Percentiles rank a stretch among this genome's conserved stretches.
phyloP scores from a whole-genome alignment of 2,888 invertebrate species.

The Amphipoea lucens region DNA sequence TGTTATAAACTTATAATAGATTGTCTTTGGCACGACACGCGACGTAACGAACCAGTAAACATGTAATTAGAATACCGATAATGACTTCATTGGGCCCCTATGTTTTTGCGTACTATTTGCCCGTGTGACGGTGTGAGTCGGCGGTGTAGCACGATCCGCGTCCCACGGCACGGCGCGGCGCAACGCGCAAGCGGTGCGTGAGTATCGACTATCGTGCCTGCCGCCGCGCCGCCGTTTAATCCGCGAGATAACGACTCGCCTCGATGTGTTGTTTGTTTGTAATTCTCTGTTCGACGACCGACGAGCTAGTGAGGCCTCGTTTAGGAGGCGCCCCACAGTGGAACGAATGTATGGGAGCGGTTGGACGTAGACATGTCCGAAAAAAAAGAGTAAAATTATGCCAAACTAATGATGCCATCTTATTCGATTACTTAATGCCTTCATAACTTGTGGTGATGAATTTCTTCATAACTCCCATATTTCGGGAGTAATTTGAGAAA shows the following conservation, averaged over 20 bases:
- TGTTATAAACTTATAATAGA: slow-evolving; percentile 8
- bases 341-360: too few species aligned
- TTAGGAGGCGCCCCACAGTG: slow-evolving; percentile 86
- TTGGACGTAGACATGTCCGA: too few species aligned
- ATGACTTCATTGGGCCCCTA: slow-evolving; percentile 16
- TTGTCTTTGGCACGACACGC: not conserved
- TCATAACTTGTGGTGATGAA: too few species aligned
- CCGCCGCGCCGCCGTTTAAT: slow-evolving; percentile 55
- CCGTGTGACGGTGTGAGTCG: slow-evolving; percentile 9
- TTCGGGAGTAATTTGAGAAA: too few species aligned
- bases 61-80: slow-evolving; percentile 25
- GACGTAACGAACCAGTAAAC: slow-evolving; percentile 6
- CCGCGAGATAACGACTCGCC: slow-evolving; percentile 81
- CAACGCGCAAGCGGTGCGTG: slow-evolving; percentile 50
- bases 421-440: too few species aligned
- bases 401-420: too few species aligned
- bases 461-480: too few species aligned
- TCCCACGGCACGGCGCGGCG: slow-evolving; percentile 4
- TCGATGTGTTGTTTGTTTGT: slow-evolving; percentile 83
- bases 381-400: too few species aligned
- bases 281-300: slow-evolving; percentile 75
- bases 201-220: slow-evolving; percentile 66
- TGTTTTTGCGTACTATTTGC: slow-evolving; percentile 22
- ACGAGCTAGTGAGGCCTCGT: slow-evolving; percentile 82
- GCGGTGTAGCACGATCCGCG: slow-evolving; percentile 18